Conservation (phyloP, 1,140 invertebrate genomes). For the Brachionus angularis region DNA sequence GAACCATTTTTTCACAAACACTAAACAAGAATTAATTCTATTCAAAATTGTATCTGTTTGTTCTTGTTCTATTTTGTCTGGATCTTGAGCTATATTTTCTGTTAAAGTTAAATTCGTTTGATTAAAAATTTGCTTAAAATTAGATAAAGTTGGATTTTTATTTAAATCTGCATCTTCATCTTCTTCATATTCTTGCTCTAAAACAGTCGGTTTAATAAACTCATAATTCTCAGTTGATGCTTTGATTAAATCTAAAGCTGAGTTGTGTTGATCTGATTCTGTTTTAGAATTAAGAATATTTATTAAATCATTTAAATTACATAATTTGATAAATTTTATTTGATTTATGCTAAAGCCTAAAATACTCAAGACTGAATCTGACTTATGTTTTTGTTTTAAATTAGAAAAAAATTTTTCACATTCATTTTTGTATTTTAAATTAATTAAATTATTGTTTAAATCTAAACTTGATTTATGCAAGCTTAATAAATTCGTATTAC, state of each 20-base stretch:
- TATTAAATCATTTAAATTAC: slow-evolving; percentile 13
- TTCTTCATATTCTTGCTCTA: too few species aligned
- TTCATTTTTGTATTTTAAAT: slow-evolving; percentile 7
- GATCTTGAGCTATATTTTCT: neutral
- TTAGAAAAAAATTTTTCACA: slow-evolving; percentile 1
- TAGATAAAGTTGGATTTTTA: too few species aligned
- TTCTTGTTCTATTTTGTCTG: neutral
- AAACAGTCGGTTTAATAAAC: too few species aligned
- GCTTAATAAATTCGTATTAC: slow-evolving; percentile 19
- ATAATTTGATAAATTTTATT: slow-evolving; percentile 20
- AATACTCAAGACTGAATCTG: neutral
- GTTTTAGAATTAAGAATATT: neutral
- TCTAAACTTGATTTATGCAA: slow-evolving; percentile 25
- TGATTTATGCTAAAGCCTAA: neutral
- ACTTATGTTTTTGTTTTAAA: neutral
- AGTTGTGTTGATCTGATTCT: neutral
- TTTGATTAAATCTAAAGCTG: too few species aligned
- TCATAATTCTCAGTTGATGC: too few species aligned
- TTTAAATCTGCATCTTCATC: too few species aligned
- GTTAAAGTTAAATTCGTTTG: too few species aligned
- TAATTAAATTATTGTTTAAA: slow-evolving; percentile 12
- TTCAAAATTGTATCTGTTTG: neutral
- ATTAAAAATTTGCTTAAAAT: too few species aligned
- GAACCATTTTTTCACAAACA: neutral
- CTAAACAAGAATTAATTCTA: neutral